phyloP scores from a whole-genome alignment of 2,113 vertebrate species.

The Corapipo altera region DNA sequence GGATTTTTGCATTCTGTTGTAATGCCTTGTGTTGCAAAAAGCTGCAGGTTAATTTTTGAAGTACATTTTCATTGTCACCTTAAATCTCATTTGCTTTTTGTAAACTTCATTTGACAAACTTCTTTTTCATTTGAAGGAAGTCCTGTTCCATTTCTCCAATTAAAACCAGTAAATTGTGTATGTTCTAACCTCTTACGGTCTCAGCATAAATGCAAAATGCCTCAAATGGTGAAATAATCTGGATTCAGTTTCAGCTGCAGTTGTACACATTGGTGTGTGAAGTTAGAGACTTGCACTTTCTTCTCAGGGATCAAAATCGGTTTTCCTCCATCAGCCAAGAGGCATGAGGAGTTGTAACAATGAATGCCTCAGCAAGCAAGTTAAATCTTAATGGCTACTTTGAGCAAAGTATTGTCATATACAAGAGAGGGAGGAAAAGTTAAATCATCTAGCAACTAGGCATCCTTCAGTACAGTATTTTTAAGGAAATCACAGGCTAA shows the following conservation, averaged over 20 bases:
- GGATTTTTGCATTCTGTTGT: neutral
- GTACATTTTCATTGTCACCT: neutral
- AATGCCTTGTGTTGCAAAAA: neutral
- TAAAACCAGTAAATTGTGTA: neutral
- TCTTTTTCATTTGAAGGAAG: slow-evolving; percentile 31
- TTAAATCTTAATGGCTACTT: neutral
- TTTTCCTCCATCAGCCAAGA: slow-evolving; percentile 22
- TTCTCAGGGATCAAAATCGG: slow-evolving; percentile 53
- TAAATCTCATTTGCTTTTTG: neutral
- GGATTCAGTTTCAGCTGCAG: slow-evolving; percentile 7
- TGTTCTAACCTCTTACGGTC: neutral
- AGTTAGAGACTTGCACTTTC: slow-evolving; percentile 35
- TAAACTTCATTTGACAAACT: slow-evolving; percentile 9
- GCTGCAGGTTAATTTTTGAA: neutral
- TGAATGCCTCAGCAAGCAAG: slow-evolving; percentile 9
- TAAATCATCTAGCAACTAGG: neutral
- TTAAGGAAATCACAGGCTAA: neutral
- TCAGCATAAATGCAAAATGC: neutral
- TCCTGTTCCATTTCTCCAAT: neutral
- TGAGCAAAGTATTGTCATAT: neutral
- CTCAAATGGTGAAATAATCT: neutral
- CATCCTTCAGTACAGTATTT: neutral
- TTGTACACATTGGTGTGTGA: neutral
- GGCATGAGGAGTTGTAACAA: neutral
- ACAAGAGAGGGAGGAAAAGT: neutral